phyloP scores from a whole-genome alignment of 2,888 invertebrate genomes.

The Yponomeuta plumbellus region DNA sequence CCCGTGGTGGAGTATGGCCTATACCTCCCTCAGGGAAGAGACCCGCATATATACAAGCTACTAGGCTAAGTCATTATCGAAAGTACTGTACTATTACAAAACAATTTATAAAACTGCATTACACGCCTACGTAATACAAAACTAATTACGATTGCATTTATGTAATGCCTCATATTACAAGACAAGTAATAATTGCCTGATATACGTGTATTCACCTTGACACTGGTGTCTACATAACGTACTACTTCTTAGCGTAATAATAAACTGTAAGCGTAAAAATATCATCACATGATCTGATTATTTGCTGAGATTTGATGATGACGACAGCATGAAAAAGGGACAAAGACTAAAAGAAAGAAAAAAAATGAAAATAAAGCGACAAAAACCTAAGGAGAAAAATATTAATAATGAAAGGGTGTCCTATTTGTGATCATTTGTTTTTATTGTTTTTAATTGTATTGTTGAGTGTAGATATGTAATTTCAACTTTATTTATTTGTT shows the following conservation, averaged over 20 bases:
- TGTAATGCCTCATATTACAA: constrained; percentile 1
- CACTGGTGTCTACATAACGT: background rate
- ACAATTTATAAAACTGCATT: background rate
- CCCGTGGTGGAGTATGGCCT: too few relatives aligned
- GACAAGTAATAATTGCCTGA: background rate
- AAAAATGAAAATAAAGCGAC: too few relatives aligned
- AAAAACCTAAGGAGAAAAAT: too few relatives aligned
- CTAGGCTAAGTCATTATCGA: background rate
- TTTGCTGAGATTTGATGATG: too few relatives aligned
- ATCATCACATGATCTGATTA: background rate
- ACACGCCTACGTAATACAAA: background rate
- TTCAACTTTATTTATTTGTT: too few relatives aligned
- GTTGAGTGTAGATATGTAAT: too few relatives aligned
- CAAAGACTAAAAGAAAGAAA: too few relatives aligned
- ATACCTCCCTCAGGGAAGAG: too few relatives aligned
- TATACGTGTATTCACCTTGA: background rate
- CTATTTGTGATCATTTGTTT: too few relatives aligned
- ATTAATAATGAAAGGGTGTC: too few relatives aligned
- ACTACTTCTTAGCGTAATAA: background rate
- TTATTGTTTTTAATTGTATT: too few relatives aligned
- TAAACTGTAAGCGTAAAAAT: background rate
- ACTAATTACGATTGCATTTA: background rate
- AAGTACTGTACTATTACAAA: background rate
- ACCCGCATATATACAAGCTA: background rate
- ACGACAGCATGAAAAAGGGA: too few relatives aligned